Evolutionary conservation across 1,140 invertebrate genomes (phyloP).

Genomic region (Nephila pilipes): DNA sequence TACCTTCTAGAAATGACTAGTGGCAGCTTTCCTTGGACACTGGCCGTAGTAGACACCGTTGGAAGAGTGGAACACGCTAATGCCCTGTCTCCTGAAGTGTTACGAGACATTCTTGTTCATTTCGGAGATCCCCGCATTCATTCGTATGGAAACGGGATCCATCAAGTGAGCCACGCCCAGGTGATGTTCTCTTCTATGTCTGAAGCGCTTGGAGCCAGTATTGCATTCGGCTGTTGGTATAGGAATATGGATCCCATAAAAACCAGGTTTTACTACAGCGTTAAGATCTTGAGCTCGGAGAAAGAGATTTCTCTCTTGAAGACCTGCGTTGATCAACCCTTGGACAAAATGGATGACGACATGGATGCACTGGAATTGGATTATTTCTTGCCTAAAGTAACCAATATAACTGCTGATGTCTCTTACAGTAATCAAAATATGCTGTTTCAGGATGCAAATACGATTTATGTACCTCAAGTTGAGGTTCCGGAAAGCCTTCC

Average conservation of each 20-base stretch:
- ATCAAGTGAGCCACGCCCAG: neutral
- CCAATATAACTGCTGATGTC: neutral
- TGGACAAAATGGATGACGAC: neutral
- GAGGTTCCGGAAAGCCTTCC: neutral
- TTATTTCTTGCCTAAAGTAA: neutral
- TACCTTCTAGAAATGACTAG: neutral
- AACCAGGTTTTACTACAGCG: neutral
- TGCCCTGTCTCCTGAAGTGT: neutral
- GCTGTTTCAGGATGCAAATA: neutral
- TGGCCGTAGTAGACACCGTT: neutral
- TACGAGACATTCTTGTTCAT: neutral
- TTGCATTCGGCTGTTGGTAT: neutral
- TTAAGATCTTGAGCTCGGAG: neutral
- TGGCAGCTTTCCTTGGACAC: neutral
- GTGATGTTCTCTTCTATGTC: neutral
- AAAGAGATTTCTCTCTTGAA: neutral
- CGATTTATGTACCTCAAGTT: neutral
- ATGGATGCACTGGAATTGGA: neutral
- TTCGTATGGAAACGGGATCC: neutral
- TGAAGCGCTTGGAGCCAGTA: constrained; percentile 3
- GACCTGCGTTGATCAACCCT: neutral
- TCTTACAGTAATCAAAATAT: neutral
- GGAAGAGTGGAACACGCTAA: neutral
- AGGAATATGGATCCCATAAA: neutral
- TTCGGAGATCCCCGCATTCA: neutral